Conservation (phyloP, 2,113 vertebrate species). For the Desmodus rotundus region DNA sequence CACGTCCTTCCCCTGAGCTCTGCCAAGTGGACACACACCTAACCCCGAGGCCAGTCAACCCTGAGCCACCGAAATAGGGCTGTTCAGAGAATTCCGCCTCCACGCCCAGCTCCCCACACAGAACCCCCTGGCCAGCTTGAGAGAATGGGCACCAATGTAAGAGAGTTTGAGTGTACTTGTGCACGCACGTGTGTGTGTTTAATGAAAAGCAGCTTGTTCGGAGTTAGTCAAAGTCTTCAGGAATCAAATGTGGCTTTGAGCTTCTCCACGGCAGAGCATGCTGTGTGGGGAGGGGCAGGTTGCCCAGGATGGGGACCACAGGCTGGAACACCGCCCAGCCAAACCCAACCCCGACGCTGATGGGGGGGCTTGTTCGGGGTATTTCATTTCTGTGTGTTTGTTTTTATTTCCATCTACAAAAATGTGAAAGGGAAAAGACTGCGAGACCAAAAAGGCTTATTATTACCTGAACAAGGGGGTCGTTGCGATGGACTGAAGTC, state of each 20-base stretch:
- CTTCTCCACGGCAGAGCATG: accelerated
- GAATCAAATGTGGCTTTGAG: neutral
- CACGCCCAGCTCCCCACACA: neutral
- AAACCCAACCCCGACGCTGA: accelerated
- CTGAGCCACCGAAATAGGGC: accelerated
- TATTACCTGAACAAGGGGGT: neutral
- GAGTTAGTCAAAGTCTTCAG: neutral
- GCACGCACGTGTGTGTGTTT: accelerated
- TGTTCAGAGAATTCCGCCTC: neutral
- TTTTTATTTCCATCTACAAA: slow-evolving; percentile 4
- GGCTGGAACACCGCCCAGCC: neutral
- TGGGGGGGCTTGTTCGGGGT: accelerated
- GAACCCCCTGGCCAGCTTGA: neutral
- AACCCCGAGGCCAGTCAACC: neutral
- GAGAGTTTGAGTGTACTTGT: neutral
- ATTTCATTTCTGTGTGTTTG: neutral
- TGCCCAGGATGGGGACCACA: neutral
- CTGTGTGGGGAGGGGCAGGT: accelerated
- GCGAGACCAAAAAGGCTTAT: neutral
- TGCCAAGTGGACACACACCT: accelerated
- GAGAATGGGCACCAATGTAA: accelerated
- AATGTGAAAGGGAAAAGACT: neutral
- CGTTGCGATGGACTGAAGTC: neutral
- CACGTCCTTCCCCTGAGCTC: neutral
- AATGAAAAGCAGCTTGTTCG: neutral